Evolutionary conservation across 2,113 vertebrate genomes (phyloP).

Genomic region (Azemiops feae): DNA sequence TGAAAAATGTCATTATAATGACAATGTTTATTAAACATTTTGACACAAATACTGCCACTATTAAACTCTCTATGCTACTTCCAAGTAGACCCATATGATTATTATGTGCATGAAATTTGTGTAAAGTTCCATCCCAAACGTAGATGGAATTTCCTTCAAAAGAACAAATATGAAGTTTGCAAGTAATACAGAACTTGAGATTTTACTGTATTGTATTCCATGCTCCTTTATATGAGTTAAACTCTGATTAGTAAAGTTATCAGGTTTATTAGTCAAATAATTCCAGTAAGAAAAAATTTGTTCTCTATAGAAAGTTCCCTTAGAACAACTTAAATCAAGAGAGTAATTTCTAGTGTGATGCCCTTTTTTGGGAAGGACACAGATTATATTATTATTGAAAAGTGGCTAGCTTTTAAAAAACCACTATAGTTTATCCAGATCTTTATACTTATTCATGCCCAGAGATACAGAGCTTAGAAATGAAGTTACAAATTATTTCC

Average conservation of each 20-base stretch:
- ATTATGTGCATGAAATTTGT: background rate
- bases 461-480: background rate
- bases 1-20: no score
- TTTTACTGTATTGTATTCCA: no score
- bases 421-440: background rate
- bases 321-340: background rate
- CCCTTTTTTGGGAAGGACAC: background rate
- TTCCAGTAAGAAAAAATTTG: background rate
- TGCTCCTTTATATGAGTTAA: background rate
- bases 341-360: background rate
- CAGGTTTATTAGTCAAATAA: background rate
- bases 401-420: slow-evolving; percentile 7
- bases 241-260: background rate
- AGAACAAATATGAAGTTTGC: background rate
- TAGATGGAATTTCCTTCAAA: background rate
- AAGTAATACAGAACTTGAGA: background rate
- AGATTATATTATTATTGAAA: background rate
- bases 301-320: background rate
- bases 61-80: no score
- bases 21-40: no score
- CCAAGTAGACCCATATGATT: background rate
- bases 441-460: background rate
- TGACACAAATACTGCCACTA: no score
- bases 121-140: background rate
- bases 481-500: background rate